These are phyloP conservation scores for Lithobates pipiens DNA, from an alignment of 2,797 vertebrate genomes.

Conservation along the genomic window DNA sequence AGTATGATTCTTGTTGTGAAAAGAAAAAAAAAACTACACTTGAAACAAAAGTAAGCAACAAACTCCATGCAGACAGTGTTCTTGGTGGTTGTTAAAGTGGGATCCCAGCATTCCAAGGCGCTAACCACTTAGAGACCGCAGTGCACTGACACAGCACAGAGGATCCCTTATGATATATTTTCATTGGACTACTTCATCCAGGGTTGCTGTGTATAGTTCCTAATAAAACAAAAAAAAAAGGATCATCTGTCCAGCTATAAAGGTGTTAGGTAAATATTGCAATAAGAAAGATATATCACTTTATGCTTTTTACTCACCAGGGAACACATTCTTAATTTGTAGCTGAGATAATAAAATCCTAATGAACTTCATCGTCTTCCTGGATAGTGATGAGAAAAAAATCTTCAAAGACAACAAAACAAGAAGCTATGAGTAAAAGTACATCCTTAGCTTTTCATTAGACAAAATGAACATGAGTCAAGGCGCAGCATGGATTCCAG, in stretches of 20 bases:
- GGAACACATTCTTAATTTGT: slow-evolving; percentile 90
- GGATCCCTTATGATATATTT: background rate
- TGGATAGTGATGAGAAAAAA: slow-evolving; percentile 74
- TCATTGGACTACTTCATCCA: background rate
- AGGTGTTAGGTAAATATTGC: slow-evolving; percentile 83
- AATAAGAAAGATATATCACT: slow-evolving; percentile 85
- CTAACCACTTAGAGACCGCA: too few species aligned
- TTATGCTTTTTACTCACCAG: slow-evolving; percentile 81
- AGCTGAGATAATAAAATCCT: slow-evolving; percentile 89
- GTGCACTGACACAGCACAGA: background rate
- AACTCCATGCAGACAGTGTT: too few species aligned
- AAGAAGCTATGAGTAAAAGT: slow-evolving; percentile 88
- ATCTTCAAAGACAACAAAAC: slow-evolving; percentile 94
- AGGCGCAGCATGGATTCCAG: slow-evolving; percentile 89
- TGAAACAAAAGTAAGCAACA: too few species aligned
- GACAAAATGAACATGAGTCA: slow-evolving; percentile 85
- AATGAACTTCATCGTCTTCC: slow-evolving; percentile 84
- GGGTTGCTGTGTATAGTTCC: slow-evolving; percentile 3
- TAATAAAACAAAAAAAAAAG: slow-evolving; percentile 36
- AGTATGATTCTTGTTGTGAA: too few species aligned
- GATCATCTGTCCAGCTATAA: slow-evolving; percentile 42
- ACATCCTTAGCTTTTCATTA: slow-evolving; percentile 87
- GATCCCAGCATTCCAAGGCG: too few species aligned
- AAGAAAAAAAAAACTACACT: too few species aligned
- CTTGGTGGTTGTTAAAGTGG: too few species aligned